These are phyloP conservation scores for Latheticus oryzae DNA, from an alignment of 2,888 invertebrate species.

Conservation along the genomic window DNA sequence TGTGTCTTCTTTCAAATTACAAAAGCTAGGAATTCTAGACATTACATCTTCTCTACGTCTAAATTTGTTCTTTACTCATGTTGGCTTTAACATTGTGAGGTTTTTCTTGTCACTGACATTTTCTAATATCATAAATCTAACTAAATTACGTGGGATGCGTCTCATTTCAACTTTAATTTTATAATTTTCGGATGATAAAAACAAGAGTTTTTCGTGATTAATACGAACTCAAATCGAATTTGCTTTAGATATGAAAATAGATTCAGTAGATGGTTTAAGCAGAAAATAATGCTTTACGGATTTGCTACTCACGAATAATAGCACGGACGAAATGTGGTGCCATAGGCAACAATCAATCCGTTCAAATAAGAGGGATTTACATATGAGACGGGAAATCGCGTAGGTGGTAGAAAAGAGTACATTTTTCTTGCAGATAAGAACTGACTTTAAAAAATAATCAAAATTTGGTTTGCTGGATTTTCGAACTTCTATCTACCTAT, in stretches of 20 bases:
- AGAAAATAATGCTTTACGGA: constrained; percentile 13
- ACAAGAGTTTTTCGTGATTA: constrained; percentile 23
- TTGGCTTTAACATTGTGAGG: constrained; percentile 26
- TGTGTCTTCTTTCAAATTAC: constrained; percentile 20
- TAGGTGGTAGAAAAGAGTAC: neutral
- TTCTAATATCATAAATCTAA: constrained; percentile 45
- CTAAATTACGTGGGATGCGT: constrained; percentile 32
- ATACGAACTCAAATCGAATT: constrained; percentile 12
- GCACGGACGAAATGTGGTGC: neutral
- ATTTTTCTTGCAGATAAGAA: constrained; percentile 15
- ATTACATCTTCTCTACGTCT: constrained; percentile 25
- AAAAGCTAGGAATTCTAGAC: constrained; percentile 14
- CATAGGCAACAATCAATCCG: constrained; percentile 18
- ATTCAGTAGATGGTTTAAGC: constrained; percentile 4
- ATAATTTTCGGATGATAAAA: constrained; percentile 15
- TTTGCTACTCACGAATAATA: constrained; percentile 22
- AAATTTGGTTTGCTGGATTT: too few species aligned
- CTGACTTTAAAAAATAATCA: too few species aligned
- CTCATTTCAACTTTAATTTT: constrained; percentile 30
- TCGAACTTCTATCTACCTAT: too few species aligned
- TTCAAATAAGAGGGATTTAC: constrained; percentile 18
- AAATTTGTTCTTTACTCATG: constrained; percentile 21
- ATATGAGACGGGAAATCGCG: constrained; percentile 5
- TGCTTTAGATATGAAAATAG: constrained; percentile 20
- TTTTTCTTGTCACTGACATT: constrained; percentile 36